These are phyloP conservation scores for Sturnus vulgaris DNA, from an alignment of 2,113 vertebrate genomes.

Conservation along the genomic window DNA sequence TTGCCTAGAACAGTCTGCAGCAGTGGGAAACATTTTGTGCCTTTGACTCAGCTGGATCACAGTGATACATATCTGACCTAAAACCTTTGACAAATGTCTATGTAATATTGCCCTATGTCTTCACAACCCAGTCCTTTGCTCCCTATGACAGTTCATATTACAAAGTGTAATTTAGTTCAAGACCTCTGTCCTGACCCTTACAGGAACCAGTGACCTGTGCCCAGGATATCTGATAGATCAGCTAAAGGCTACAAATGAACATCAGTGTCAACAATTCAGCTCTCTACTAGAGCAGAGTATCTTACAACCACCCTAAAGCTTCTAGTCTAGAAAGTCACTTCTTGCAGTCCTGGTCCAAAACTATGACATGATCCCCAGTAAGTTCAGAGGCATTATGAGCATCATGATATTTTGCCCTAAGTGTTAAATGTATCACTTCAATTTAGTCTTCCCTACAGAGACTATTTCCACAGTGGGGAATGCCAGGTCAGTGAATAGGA, in stretches of 20 bases:
- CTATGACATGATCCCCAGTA: background rate
- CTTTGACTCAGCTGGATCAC: background rate
- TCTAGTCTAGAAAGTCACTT: background rate
- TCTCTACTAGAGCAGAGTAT: background rate
- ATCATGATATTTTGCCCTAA: background rate
- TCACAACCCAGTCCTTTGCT: background rate
- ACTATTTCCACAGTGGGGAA: background rate
- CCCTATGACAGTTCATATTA: background rate
- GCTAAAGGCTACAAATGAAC: background rate
- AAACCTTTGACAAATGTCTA: background rate
- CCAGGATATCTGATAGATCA: background rate
- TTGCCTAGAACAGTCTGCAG: rapidly evolving
- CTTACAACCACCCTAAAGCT: background rate
- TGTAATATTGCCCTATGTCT: background rate
- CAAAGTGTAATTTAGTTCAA: background rate
- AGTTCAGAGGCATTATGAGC: background rate
- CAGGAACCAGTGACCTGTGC: background rate
- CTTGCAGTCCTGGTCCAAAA: background rate
- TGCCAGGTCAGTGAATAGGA: background rate
- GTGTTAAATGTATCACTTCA: background rate
- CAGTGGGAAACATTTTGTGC: background rate
- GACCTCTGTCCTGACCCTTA: background rate
- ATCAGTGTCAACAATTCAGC: background rate
- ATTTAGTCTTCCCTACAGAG: background rate
- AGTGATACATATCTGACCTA: rapidly evolving